Evolutionary conservation across 2,797 vertebrate genomes (phyloP).

Genomic region (Yasuhikotakia modesta): DNA sequence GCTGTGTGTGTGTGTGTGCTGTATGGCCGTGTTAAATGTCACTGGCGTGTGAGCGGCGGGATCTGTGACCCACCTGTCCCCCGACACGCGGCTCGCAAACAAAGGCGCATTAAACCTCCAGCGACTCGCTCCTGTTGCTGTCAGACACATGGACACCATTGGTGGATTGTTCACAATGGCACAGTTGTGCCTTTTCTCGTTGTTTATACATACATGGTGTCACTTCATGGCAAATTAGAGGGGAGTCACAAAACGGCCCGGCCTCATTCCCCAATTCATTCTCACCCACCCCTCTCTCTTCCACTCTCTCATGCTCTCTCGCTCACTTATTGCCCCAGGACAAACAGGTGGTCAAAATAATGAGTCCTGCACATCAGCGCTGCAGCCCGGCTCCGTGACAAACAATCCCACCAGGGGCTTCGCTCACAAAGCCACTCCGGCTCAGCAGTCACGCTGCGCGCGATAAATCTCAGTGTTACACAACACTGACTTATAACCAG

Average conservation of each 20-base stretch:
- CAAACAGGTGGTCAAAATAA: conserved; percentile 81
- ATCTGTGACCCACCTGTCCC: conserved; percentile 68
- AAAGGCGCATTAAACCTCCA: conserved; percentile 72
- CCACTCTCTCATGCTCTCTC: conserved; percentile 12
- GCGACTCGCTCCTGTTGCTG: conserved; percentile 60
- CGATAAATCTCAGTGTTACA: conserved; percentile 34
- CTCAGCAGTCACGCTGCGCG: not conserved
- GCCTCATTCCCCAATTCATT: conserved; percentile 34
- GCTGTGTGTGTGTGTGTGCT: conserved; percentile 37
- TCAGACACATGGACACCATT: conserved; percentile 60
- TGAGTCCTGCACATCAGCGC: conserved; percentile 78
- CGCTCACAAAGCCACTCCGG: conserved; percentile 41
- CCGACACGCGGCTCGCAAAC: conserved; percentile 59
- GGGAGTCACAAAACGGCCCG: conserved; percentile 40
- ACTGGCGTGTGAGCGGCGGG: conserved; percentile 55
- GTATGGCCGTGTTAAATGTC: conserved; percentile 62
- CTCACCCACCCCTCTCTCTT: conserved; percentile 24
- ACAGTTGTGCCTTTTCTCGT: conserved; percentile 20
- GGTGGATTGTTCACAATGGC: conserved; percentile 60
- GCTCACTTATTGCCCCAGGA: conserved; percentile 68
- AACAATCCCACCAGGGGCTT: conserved; percentile 71
- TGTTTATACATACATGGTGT: conserved; percentile 47
- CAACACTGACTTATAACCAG: conserved; percentile 23
- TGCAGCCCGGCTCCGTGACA: conserved; percentile 68
- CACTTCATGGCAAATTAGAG: conserved; percentile 44